Base-by-base conservation (phyloP, 2,113 vertebrate species). In the Colius striatus region DNA sequence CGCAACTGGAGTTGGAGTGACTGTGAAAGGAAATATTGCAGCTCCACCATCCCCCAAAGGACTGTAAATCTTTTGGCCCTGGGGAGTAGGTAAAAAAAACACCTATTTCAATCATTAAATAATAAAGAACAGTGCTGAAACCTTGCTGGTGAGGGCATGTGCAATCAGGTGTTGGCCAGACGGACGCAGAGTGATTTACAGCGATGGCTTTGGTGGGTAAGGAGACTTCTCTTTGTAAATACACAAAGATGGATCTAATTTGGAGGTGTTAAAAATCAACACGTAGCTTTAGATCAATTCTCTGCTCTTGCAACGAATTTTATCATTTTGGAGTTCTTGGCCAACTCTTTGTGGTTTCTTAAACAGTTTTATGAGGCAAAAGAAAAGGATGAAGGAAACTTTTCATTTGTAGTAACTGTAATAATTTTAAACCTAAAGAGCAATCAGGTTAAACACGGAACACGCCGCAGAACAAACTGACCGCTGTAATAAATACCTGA, bases 21-120 rank as follows among this genome's bases (percentile, higher is more conserved):
- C 54, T 65, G 84, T 85, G 96, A 97, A 94, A 95, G 91, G 87
- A 96, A 95, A 97, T 95, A 96, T 11, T 70, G 72, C 82, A 75
- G 61, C 78, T 81, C 84, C 65, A 51, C 48, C 5, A 17, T 67
- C 36, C 83, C 73, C 80, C 32, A 11, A 55, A 87, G 83, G 90
- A 67, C 74, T 90, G 68, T 94, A 95, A 94, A 97, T 96, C 93
- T 90, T 90, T 36, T 57, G 65, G 70, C 86, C 54, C 61, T 78
- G 54, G 94, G 86, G 80, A 96, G 41, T 36, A 81, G 68, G 82
- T 77, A 16, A 78, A 67, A 90, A 63, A 67, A 48, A 61, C 17
- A 32, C 50, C n/a, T 27, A 77, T 91, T 94, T 82, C 48, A 88
- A 76, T 70, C 86, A 90, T 89, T 93, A 93, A 92, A 82, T 92